Base-by-base conservation (phyloP, 2,113 vertebrate species). In the Chinchilla lanigera region DNA sequence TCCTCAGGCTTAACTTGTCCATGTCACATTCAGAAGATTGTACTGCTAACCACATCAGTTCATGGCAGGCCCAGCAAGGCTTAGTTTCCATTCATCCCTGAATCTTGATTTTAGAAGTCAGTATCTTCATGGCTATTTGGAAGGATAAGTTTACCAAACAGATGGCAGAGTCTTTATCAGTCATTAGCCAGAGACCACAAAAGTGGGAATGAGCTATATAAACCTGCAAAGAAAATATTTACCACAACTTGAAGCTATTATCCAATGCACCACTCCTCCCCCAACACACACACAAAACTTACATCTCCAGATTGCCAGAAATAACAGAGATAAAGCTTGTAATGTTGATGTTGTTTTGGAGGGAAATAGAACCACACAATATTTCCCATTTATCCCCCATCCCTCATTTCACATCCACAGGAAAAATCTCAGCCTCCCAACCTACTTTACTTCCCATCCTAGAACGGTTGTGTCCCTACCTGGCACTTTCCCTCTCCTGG, bases 171-270 rank as follows among this genome's bases (percentile, higher is more conserved):
- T 35, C 24, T 94, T 94, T 16, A 78, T 80, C 58, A 95, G 67
- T 85, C 44, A 96, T 71, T 63, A 94, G 5, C 28, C 41, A 91
- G 35, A 22, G 52, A 89, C 95, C 86, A 93, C 73, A 91, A 89
- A 83, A n/a, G 69, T 83, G 41, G 13, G 28, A 86, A 95, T 10
- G 50, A 82, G 58, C 93, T 89, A 75, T 24, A n/a, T 65, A 67
- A 96, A 60, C 83, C 84, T 93, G n/a, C 89, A 67, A 77, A 94
- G 69, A 90, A 97, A 96, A 95, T 54, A 89, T 7, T 73, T 77
- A 7, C n/a, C 60, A 69, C 28, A 86, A 19, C 89, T 73, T 91
- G 26, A 93, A 94, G 93, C 8, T 2, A 73, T 77, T 75, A 54
- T 28, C 28, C 26, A 17, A 65, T 8, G 16, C 35, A 19, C 24